Conservation (phyloP, 1,140 invertebrate genomes). For the Gonioctena quinquepunctata region DNA sequence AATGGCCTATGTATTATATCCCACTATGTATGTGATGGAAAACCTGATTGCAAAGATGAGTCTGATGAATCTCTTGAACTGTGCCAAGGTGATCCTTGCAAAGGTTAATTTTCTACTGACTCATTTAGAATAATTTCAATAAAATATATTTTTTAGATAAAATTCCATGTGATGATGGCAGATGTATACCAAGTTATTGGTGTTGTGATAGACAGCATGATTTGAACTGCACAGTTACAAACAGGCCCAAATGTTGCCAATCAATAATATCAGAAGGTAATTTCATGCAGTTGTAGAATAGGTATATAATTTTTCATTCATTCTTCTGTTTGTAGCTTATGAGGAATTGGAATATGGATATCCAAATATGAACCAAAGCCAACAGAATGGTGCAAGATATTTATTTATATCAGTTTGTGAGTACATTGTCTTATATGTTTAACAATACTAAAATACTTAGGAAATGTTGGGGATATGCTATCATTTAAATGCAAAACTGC, state of each 20-base stretch:
- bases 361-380: slow-evolving; percentile 31
- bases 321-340: slow-evolving; percentile 45
- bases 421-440: slow-evolving; percentile 25
- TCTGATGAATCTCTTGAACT: slow-evolving; percentile 58
- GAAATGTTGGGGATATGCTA: no score
- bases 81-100: slow-evolving; percentile 60
- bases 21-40: slow-evolving; percentile 69
- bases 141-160: slow-evolving; percentile 38
- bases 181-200: slow-evolving; percentile 59
- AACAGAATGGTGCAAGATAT: slow-evolving; percentile 42
- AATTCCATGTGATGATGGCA: slow-evolving; percentile 58
- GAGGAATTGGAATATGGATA: slow-evolving; percentile 45
- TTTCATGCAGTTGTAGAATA: no score
- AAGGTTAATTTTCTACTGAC: slow-evolving; percentile 45
- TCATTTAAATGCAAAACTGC: no score
- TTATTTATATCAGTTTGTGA: slow-evolving; percentile 51
- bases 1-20: slow-evolving; percentile 62
- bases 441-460: no score
- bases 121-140: neutral
- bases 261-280: slow-evolving; percentile 39
- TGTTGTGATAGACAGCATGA: slow-evolving; percentile 59
- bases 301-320: no score
- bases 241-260: slow-evolving; percentile 51
- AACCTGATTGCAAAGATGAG: slow-evolving; percentile 65
- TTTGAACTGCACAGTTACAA: slow-evolving; percentile 56